Percentiles rank a stretch among this genome's conserved stretches.
Evolutionary conservation across 2,888 invertebrate species (phyloP).

Genomic region (Caenorhabditis sp.): DNA sequence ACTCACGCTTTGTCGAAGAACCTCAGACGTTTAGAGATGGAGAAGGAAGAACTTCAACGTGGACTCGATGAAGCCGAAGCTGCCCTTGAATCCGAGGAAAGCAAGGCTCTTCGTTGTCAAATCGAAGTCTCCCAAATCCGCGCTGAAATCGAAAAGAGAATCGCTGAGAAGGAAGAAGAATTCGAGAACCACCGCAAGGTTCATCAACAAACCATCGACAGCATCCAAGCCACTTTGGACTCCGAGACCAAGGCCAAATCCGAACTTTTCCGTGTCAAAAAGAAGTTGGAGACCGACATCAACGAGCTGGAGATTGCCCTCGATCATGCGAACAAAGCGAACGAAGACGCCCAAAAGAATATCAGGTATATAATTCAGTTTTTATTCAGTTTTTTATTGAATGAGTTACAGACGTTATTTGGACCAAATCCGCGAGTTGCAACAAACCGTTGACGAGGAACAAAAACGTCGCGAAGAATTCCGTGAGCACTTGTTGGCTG

Average conservation of each 20-base stretch:
- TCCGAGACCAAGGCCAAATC: constrained; percentile 78
- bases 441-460: constrained; percentile 86
- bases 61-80: constrained; percentile 85
- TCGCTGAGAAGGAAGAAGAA: constrained; percentile 99
- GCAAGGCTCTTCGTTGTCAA: constrained; percentile 76
- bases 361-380: constrained; percentile 44
- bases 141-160: constrained; percentile 98
- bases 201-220: constrained; percentile 98
- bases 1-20: constrained; percentile 99
- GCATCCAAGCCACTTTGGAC: constrained; percentile 99
- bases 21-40: constrained; percentile 96
- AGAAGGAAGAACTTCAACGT: constrained; percentile 96
- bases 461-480: constrained; percentile 97
- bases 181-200: constrained; percentile 88
- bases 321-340: constrained; percentile 93
- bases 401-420: constrained; percentile 85
- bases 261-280: constrained; percentile 96
- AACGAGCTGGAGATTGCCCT: constrained; percentile 98
- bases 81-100: constrained; percentile 98
- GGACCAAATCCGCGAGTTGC: constrained; percentile 83
- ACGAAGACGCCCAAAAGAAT: constrained; percentile 74
- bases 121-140: constrained; percentile 97
- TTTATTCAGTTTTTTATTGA: background rate
- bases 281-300: constrained; percentile 89
- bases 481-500: constrained; percentile 86